Percentiles rank a stretch among this genome's conserved stretches.
Evolutionary conservation across 1,140 invertebrate species (phyloP).

Genomic region (Lepidotrigona ventralis): DNA sequence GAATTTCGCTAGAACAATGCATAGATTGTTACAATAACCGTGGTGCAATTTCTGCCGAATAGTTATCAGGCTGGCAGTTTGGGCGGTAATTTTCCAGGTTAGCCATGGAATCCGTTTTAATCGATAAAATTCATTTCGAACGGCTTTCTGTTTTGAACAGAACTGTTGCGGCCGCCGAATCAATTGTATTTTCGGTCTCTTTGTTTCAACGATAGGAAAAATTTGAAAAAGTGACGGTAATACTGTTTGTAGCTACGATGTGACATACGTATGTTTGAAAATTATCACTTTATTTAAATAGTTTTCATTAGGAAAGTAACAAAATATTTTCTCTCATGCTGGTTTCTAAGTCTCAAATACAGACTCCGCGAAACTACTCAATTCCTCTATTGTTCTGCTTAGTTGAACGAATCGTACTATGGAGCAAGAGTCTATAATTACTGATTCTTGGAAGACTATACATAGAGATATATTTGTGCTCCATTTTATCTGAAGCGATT

Average conservation of each 20-base stretch:
- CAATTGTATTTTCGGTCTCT: background rate
- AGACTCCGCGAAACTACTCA: too few species aligned
- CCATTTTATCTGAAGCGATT: too few species aligned
- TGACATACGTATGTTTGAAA: background rate
- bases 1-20: background rate
- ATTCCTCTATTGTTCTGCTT: too few species aligned
- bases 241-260: background rate
- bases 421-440: too few species aligned
- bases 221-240: background rate
- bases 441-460: too few species aligned
- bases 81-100: slow-evolving; percentile 2
- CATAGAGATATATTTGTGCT: too few species aligned
- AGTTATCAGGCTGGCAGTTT: background rate
- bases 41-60: background rate
- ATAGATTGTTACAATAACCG: background rate
- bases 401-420: too few species aligned
- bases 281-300: background rate
- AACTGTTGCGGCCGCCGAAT: background rate
- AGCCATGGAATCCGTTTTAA: background rate
- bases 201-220: background rate
- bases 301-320: too few species aligned
- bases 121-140: slow-evolving; percentile 6
- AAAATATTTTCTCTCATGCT: background rate
- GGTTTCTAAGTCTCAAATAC: too few species aligned
- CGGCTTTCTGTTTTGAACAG: background rate